These are phyloP conservation scores for Prinia subflava DNA, from an alignment of 2,113 vertebrate genomes.

Conservation along the genomic window DNA sequence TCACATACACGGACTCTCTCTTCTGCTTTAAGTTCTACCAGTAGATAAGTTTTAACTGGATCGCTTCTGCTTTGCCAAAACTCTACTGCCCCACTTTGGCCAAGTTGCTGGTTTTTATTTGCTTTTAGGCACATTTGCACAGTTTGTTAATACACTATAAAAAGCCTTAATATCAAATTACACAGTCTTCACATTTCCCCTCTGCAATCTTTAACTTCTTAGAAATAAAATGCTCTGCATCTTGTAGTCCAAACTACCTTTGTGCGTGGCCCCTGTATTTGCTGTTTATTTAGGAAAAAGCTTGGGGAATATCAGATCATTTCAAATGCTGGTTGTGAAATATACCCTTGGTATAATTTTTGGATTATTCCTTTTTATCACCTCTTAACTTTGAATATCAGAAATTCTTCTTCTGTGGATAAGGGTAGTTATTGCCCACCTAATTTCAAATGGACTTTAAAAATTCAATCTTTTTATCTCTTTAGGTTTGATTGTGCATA, in stretches of 20 bases:
- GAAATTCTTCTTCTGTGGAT: neutral
- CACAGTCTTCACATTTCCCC: neutral
- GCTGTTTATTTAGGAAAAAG: slow-evolving; percentile 6
- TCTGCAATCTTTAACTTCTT: neutral
- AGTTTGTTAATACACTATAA: slow-evolving; percentile 42
- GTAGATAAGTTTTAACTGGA: neutral
- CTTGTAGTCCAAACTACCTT: neutral
- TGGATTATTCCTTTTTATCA: slow-evolving; percentile 39
- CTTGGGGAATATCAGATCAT: neutral
- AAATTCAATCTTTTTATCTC: slow-evolving; percentile 34
- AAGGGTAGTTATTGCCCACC: neutral
- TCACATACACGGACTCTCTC: rapidly evolving
- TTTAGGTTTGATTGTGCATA: slow-evolving; percentile 34
- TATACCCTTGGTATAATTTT: neutral
- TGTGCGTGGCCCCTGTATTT: neutral
- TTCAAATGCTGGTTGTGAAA: neutral
- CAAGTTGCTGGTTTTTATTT: slow-evolving; percentile 40
- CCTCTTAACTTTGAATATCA: slow-evolving; percentile 34
- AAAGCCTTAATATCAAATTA: neutral
- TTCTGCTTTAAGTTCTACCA: slow-evolving; percentile 8
- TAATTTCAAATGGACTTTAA: slow-evolving; percentile 51
- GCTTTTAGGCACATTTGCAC: slow-evolving; percentile 30
- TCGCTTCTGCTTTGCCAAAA: neutral
- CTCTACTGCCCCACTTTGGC: slow-evolving; percentile 8
- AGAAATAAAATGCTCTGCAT: neutral